These are phyloP conservation scores for Heliconius cydno DNA, from an alignment of 2,888 invertebrate species.

Conservation along the genomic window DNA sequence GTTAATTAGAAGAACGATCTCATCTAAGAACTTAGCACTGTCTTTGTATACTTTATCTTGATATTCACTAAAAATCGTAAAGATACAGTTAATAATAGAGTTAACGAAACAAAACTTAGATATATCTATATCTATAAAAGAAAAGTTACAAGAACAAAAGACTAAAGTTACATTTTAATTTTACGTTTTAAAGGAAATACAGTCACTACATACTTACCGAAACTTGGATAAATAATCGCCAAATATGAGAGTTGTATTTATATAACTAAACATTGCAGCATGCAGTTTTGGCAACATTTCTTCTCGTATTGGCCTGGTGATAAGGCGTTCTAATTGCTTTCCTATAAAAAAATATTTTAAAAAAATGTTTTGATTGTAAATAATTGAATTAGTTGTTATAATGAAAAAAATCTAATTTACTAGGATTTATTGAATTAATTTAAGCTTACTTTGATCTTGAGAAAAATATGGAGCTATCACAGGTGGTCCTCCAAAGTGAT, in stretches of 20 bases:
- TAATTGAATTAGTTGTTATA: not conserved
- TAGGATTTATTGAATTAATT: not conserved
- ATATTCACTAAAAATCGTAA: slow-evolving; percentile 48
- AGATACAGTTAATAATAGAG: not conserved
- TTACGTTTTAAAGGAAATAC: not conserved
- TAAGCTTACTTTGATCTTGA: slow-evolving; percentile 53
- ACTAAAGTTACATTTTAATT: not conserved
- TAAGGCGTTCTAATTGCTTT: slow-evolving; percentile 53
- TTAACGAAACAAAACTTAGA: not conserved
- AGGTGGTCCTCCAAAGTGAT: slow-evolving; percentile 56
- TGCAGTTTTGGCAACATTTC: slow-evolving; percentile 63
- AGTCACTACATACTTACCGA: slow-evolving; percentile 53
- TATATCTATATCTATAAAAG: no score
- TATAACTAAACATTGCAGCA: slow-evolving; percentile 55
- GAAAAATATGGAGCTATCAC: slow-evolving; percentile 64
- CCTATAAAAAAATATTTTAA: slow-evolving; percentile 52
- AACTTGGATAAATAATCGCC: slow-evolving; percentile 49
- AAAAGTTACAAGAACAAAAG: not conserved
- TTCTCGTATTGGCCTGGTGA: slow-evolving; percentile 56
- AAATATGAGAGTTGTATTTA: slow-evolving; percentile 63
- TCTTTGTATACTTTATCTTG: slow-evolving; percentile 56
- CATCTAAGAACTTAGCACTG: slow-evolving; percentile 47
- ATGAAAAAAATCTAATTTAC: slow-evolving; percentile 38
- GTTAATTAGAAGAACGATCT: slow-evolving; percentile 54
- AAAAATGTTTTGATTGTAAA: no score